A percentile compares a stretch with the other conserved stretches of the same genome.
Conservation (phyloP, 1,140 invertebrate species). For the Chironomus striatipennis region DNA sequence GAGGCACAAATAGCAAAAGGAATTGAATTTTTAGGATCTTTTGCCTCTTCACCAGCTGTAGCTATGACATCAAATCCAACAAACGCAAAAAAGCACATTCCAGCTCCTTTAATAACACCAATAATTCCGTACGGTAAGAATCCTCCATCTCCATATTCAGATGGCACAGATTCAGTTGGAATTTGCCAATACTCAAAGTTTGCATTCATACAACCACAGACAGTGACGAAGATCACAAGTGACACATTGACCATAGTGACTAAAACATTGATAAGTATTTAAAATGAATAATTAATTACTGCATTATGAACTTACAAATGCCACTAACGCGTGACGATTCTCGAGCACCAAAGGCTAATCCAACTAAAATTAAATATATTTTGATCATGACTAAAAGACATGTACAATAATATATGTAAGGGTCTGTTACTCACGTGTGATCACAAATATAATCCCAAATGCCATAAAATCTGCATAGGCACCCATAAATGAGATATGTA, state of each 20-base stretch:
- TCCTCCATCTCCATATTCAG: conserved; percentile 57
- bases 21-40: conserved; percentile 78
- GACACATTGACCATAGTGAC: conserved; percentile 64
- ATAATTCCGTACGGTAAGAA: conserved; percentile 74
- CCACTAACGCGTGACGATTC: conserved; percentile 73
- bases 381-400: too few species aligned
- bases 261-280: not conserved
- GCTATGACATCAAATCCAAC: conserved; percentile 87
- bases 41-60: conserved; percentile 74
- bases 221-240: conserved; percentile 66
- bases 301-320: conserved; percentile 40
- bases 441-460: conserved; percentile 45
- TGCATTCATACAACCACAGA: conserved; percentile 58
- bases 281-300: not conserved
- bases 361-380: conserved; percentile 44
- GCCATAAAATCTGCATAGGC: conserved; percentile 56
- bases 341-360: conserved; percentile 67
- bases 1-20: conserved; percentile 81
- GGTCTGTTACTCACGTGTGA: conserved; percentile 40
- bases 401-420: too few species aligned
- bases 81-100: conserved; percentile 85
- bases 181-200: conserved; percentile 60
- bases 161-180: conserved; percentile 46
- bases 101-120: conserved; percentile 73
- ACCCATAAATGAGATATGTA: conserved; percentile 53